Evolutionary conservation across 1,140 invertebrate genomes (phyloP), one percentile per base, ranked within the genome.

Genomic region (Lethocerus indicus): DNA sequence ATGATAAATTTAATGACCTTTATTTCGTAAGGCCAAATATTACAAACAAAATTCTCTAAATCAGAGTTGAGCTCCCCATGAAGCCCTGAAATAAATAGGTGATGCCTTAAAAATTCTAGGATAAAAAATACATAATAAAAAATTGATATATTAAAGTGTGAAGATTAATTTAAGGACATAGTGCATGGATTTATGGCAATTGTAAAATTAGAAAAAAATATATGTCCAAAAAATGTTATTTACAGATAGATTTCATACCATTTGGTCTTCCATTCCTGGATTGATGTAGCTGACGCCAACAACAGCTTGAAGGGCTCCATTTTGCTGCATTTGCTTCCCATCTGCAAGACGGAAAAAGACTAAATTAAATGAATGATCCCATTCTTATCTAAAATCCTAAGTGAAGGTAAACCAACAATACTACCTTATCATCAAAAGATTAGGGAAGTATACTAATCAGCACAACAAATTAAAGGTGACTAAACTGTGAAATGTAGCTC

Each of bases 191-290:
- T n/a, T n/a, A n/a, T n/a, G n/a, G n/a, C n/a, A n/a, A n/a, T n/a
- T n/a, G n/a, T n/a, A n/a, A n/a, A n/a, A n/a, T 27, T 20, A 47
- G 24, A 12, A n/a, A 50, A 43, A 6, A 48, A 48, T 3, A 39
- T 49, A 39, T 48, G 23, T 24, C 21, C 41, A 21, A 13, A 20
- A 35, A 39, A 2, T 25, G 20, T 25, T 23, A 21, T 16, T 6
- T 3, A 26, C 7, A 39, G 40, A 14, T 27, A 21, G 7, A 20
- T 20, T 21, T 29, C 66, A 68, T 64, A 73, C 73, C 78, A 82
- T 81, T 59, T 81, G 74, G 59, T 82, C 79, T 56, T 81, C 76
- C 62, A 78, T 69, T 37, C 71, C 73, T 46, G 65, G 64, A 59
- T 82, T 81, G 50, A 82, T 63, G 54, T 69, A 72, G 54, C 74